These are phyloP conservation scores for Canis aureus DNA, from an alignment of 2,113 vertebrate species.

Conservation along the genomic window DNA sequence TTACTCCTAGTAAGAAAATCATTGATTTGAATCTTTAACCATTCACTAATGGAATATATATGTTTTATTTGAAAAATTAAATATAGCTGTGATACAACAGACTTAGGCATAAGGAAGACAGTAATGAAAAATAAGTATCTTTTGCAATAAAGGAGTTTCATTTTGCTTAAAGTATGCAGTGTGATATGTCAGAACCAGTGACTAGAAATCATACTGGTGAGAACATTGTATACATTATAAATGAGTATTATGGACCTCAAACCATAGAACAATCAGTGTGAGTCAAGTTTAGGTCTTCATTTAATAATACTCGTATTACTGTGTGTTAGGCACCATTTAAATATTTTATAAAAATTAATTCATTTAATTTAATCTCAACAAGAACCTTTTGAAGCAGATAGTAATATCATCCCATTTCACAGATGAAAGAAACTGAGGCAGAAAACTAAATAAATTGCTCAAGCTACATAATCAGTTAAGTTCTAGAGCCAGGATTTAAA, in stretches of 20 bases:
- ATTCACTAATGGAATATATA: constrained; percentile 4
- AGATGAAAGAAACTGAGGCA: constrained; percentile 29
- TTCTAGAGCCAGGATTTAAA: neutral
- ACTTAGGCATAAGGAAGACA: neutral
- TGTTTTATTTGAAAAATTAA: constrained; percentile 29
- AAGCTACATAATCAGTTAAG: neutral
- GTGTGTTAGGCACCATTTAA: neutral
- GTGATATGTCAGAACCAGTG: neutral
- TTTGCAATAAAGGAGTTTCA: neutral
- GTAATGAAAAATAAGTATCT: neutral
- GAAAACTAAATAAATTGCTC: neutral
- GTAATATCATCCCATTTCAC: neutral
- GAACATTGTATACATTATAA: neutral
- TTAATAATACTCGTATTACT: neutral
- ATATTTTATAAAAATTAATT: neutral
- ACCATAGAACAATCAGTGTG: neutral
- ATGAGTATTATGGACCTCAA: neutral
- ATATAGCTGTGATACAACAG: neutral
- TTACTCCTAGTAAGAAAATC: neutral
- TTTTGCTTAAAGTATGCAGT: neutral
- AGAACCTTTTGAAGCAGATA: neutral
- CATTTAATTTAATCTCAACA: neutral
- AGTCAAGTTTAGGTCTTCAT: neutral
- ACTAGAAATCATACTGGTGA: neutral
- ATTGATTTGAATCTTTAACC: constrained; percentile 5